phyloP scores from a whole-genome alignment of 2,888 invertebrate species.

The Aelia acuminata region DNA sequence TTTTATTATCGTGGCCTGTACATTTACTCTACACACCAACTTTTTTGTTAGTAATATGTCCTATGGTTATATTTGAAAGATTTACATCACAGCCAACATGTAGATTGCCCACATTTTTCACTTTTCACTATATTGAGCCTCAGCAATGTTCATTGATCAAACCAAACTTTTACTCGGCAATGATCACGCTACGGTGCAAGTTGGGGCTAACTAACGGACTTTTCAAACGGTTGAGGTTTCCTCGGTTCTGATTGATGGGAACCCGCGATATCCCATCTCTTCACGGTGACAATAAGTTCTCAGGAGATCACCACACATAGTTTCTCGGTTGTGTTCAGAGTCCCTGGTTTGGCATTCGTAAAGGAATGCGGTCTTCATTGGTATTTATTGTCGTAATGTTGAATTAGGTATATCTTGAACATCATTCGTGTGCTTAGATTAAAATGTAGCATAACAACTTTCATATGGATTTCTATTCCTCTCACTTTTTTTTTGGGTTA shows the following conservation, averaged over 20 bases:
- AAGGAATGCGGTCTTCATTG: background rate
- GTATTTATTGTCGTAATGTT: background rate
- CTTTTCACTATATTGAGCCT: too few relatives aligned
- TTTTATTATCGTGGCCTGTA: too few relatives aligned
- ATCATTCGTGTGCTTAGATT: too few relatives aligned
- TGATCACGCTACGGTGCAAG: background rate
- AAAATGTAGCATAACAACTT: too few relatives aligned
- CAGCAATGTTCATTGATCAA: background rate
- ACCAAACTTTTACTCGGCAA: background rate
- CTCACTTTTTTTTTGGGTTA: too few relatives aligned
- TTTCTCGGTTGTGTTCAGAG: background rate
- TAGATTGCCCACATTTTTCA: too few relatives aligned
- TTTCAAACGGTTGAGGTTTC: conserved; percentile 32
- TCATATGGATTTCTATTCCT: too few relatives aligned
- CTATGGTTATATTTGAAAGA: too few relatives aligned
- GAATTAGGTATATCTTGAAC: too few relatives aligned
- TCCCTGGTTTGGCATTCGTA: background rate
- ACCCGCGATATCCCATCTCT: conserved; percentile 2
- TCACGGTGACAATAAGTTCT: background rate
- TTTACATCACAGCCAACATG: too few relatives aligned
- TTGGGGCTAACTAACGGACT: background rate
- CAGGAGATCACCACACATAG: background rate
- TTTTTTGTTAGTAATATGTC: too few relatives aligned
- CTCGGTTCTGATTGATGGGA: background rate
- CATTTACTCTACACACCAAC: too few relatives aligned